Base-by-base conservation (phyloP, 2,888 invertebrate genomes). In the Diplolepis rosae region DNA sequence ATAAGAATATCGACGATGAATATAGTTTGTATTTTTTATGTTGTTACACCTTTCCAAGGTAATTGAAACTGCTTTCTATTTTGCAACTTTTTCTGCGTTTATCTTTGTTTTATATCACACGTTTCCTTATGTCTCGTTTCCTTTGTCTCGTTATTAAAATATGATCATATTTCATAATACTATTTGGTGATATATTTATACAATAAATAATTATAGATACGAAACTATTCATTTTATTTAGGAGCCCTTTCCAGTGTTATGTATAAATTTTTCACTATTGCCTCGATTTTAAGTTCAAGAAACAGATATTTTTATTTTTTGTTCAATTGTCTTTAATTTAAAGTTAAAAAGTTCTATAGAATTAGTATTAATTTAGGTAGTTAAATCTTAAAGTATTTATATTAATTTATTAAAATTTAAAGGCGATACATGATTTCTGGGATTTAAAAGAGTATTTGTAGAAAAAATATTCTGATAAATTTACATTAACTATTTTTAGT, bases 131-230 rank as follows among this genome's bases (percentile, higher is more conserved):
- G 56, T 42, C 68, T 69, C 52, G 35, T 66, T 66, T 18, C 52
- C 22, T 66, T 56, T 67, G 65, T 69, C 39, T 52, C 28, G 35
- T 75, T 71, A 66, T 70, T 69, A 74, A 66, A 71, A 69, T 68
- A 68, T 69, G 75, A 77, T 71, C 77, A 78, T 74, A 80, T 77
- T 80, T 80, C 80, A 74, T 83, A 83, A 83, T 76, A 80, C 82
- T 84, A 83, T 82, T 80, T 84, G 85, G 86, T 86, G 84, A 86
- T 86, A 86, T 85, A 86, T 85, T 86, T 86, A 86, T 86, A 80
- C 67, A 84, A 85, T 83, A 84, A 86, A 84, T 77, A 72, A 79
- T 75, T 71, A 82, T 80, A 73, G 75, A 80, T 61, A 71, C 69
- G 50, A 69, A 22, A 51, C 35, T 51, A 7, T 15, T 32, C 3